Evolutionary conservation across 2,797 vertebrate species (phyloP).

Genomic region (Morus bassanus): DNA sequence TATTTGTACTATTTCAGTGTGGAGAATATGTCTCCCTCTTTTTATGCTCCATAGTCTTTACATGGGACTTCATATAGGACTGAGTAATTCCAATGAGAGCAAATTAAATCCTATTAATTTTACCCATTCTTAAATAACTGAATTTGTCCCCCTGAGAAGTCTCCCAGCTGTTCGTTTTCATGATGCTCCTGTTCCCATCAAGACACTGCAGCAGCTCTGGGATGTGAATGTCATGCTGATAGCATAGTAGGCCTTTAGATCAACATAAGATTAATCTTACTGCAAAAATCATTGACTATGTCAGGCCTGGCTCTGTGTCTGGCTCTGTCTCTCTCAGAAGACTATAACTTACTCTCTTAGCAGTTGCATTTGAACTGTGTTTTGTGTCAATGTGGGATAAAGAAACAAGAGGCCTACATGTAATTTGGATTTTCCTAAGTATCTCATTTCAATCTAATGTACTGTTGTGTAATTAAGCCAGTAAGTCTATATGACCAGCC

Average conservation of each 20-base stretch:
- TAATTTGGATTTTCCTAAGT: slow-evolving; percentile 93
- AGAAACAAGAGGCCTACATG: slow-evolving; percentile 90
- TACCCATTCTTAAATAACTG: neutral
- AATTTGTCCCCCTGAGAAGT: neutral
- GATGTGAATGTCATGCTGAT: neutral
- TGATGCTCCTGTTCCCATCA: neutral
- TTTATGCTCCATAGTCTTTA: neutral
- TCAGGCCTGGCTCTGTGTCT: neutral
- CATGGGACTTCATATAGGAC: neutral
- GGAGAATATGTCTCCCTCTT: neutral
- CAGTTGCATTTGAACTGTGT: slow-evolving; percentile 84
- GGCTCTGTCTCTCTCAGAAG: slow-evolving; percentile 11
- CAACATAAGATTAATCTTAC: neutral
- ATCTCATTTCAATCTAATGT: slow-evolving; percentile 87
- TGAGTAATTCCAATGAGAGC: neutral
- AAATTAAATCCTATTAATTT: neutral
- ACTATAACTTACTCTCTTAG: slow-evolving; percentile 25
- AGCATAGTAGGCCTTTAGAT: neutral
- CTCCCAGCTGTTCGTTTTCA: neutral
- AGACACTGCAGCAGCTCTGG: neutral
- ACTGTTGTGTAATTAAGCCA: slow-evolving; percentile 84
- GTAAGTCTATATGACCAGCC: slow-evolving; percentile 83
- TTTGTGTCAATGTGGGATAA: slow-evolving; percentile 84
- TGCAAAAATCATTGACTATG: neutral
- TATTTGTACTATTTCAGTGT: neutral